Conservation (phyloP, 2,113 vertebrate genomes). For the Cynopterus brachyotis region DNA sequence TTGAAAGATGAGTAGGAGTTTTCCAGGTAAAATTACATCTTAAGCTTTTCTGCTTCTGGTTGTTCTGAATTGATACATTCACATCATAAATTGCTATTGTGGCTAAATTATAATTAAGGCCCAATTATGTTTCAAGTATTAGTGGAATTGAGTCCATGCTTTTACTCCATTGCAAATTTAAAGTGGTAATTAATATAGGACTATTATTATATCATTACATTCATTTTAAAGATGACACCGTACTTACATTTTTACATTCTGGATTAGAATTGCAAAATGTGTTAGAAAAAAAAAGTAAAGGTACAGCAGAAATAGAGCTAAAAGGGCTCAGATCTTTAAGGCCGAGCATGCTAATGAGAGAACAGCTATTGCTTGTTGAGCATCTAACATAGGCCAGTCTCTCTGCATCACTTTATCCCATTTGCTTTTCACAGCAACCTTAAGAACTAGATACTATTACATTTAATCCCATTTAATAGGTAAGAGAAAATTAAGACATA, state of each 20-base stretch:
- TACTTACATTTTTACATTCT: not conserved
- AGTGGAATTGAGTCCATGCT: slow-evolving; percentile 39
- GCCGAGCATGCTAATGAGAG: too few relatives aligned
- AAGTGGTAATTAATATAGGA: slow-evolving; percentile 52
- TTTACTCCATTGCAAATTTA: slow-evolving; percentile 49
- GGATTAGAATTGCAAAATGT: slow-evolving; percentile 18
- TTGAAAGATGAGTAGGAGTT: slow-evolving; percentile 1
- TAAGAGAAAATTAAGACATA: not conserved
- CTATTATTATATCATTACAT: slow-evolving; percentile 41
- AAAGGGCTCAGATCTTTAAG: not conserved
- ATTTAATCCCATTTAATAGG: not conserved
- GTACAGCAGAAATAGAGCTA: not conserved
- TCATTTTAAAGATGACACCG: slow-evolving; percentile 43
- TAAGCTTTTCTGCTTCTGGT: slow-evolving; percentile 33
- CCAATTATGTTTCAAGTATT: slow-evolving; percentile 67
- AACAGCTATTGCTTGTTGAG: not conserved
- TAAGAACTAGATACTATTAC: not conserved
- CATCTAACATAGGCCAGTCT: not conserved
- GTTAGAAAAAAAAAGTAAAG: not conserved
- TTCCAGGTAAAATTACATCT: slow-evolving; percentile 18
- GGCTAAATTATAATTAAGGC: slow-evolving; percentile 67
- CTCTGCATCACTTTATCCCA: not conserved
- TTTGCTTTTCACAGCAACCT: not conserved
- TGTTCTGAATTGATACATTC: slow-evolving; percentile 55
- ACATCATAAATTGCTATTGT: slow-evolving; percentile 61